Evolutionary conservation across 2,797 vertebrate species (phyloP).

Genomic region (Enteromius argenteus): DNA sequence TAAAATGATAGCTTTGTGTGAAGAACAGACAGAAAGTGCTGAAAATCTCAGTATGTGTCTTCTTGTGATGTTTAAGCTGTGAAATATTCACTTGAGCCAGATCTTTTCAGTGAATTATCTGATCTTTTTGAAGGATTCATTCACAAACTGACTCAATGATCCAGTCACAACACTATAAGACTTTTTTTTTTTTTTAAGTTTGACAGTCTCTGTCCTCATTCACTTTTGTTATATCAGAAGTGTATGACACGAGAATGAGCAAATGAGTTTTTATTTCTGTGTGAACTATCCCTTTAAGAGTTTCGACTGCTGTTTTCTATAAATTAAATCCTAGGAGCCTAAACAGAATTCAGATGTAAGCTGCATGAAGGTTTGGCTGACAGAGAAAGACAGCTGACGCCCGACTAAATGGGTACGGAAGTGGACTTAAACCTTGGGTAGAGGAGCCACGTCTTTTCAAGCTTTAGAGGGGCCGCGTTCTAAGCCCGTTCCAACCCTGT

Average conservation of each 20-base stretch:
- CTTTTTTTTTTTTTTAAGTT: not conserved
- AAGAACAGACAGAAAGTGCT: not conserved
- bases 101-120: not conserved
- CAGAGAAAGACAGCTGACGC: constrained; percentile 36
- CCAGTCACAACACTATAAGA: not conserved
- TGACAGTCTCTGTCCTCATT: not conserved
- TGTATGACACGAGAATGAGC: not conserved
- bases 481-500: constrained; percentile 29
- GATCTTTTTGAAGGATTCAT: not conserved
- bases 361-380: constrained; percentile 26
- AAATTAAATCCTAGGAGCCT: constrained; percentile 18
- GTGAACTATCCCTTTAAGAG: not conserved
- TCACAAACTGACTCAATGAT: not conserved
- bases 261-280: not conserved
- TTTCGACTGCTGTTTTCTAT: constrained; percentile 36
- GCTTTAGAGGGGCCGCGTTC: constrained; percentile 14
- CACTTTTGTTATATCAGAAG: constrained; percentile 5
- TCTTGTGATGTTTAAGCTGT: not conserved
- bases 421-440: constrained; percentile 27
- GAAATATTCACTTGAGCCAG: not conserved
- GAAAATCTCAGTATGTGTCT: not conserved
- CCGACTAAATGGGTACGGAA: constrained; percentile 5
- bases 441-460: constrained; percentile 39
- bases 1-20: not conserved
- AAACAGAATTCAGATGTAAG: constrained; percentile 31